These are phyloP conservation scores for Odontamblyopus lacepedii DNA, from an alignment of 2,797 vertebrate genomes.

Conservation along the genomic window DNA sequence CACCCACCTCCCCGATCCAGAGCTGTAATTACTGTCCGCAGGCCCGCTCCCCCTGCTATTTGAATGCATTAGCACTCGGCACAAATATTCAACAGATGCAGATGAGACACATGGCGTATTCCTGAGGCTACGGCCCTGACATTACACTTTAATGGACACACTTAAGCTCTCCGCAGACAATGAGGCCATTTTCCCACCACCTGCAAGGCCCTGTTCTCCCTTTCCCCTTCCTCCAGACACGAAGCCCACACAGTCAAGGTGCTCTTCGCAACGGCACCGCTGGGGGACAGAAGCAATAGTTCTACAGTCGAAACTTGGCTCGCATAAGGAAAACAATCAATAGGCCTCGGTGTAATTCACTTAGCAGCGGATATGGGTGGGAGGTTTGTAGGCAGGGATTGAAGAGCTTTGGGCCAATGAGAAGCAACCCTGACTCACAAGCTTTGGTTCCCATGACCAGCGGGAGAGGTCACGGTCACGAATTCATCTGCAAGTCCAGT, in stretches of 20 bases:
- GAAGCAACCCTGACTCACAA: slow-evolving; percentile 22
- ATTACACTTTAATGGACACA: slow-evolving; percentile 50
- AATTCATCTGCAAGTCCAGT: neutral
- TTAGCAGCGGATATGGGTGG: slow-evolving; percentile 62
- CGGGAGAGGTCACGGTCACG: neutral
- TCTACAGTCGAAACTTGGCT: slow-evolving; percentile 65
- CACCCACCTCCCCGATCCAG: slow-evolving; percentile 33
- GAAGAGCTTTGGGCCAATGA: slow-evolving; percentile 51
- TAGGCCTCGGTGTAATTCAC: slow-evolving; percentile 72
- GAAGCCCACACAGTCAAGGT: neutral
- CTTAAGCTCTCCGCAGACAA: slow-evolving; percentile 44
- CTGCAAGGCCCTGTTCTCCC: slow-evolving; percentile 13
- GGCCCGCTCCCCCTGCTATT: slow-evolving; percentile 39
- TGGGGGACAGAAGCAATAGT: slow-evolving; percentile 60
- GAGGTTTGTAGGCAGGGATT: slow-evolving; percentile 26
- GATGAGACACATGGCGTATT: slow-evolving; percentile 46
- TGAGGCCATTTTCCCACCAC: slow-evolving; percentile 22
- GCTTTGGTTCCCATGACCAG: neutral
- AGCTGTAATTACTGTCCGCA: slow-evolving; percentile 55
- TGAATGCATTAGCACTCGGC: slow-evolving; percentile 51
- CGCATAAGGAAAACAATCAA: slow-evolving; percentile 73
- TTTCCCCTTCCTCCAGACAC: slow-evolving; percentile 2
- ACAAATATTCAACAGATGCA: slow-evolving; percentile 55
- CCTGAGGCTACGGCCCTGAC: slow-evolving; percentile 29
- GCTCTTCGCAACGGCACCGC: slow-evolving; percentile 50